phyloP scores from a whole-genome alignment of 2,888 invertebrate genomes.

The Heliconius charithonia region DNA sequence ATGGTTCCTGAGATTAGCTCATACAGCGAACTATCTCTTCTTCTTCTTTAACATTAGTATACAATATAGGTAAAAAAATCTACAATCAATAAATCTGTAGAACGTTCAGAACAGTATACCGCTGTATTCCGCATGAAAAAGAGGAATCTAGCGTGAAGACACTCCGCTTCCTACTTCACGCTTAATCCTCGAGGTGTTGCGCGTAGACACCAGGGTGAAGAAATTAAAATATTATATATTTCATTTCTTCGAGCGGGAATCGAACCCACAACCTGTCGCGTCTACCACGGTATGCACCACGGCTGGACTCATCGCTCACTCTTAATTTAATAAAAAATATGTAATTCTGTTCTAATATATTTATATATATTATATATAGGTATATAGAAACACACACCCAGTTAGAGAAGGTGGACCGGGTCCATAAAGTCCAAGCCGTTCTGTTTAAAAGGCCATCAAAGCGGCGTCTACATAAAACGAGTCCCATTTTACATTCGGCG shows the following conservation, averaged over 20 bases:
- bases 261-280: background rate
- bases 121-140: background rate
- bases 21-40: no score
- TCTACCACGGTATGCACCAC: background rate
- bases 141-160: no score
- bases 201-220: background rate
- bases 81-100: no score
- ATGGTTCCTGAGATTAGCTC: no score
- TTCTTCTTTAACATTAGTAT: no score
- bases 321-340: no score
- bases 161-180: no score
- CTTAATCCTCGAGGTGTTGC: background rate
- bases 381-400: background rate
- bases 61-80: no score
- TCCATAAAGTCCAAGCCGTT: slow-evolving; percentile 46
- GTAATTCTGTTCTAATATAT: background rate
- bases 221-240: background rate
- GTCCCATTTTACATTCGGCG: slow-evolving; percentile 72
- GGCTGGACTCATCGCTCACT: no score
- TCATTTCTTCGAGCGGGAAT: background rate
- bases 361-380: background rate
- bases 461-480: slow-evolving; percentile 70
- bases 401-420: slow-evolving; percentile 18
- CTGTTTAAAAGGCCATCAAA: slow-evolving; percentile 68
- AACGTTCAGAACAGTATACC: background rate